phyloP scores from a whole-genome alignment of 2,797 vertebrate genomes.

The Philypnodon macrostomus region DNA sequence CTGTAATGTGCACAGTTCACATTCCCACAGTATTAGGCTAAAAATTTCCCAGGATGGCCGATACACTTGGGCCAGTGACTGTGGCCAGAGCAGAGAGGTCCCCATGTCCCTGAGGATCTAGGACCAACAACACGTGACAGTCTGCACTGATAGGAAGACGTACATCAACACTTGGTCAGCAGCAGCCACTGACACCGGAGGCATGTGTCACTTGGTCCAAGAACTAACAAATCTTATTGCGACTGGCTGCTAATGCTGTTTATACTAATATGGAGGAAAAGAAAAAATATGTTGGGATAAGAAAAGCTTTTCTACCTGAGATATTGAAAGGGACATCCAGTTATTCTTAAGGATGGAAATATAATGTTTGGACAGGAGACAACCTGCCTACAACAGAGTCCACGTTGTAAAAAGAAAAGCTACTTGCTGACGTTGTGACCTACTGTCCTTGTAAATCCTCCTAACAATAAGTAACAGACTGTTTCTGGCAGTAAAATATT shows the following conservation, averaged over 20 bases:
- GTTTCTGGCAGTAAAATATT: too few species aligned
- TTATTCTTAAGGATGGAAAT: slow-evolving; percentile 25
- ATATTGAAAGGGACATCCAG: slow-evolving; percentile 8
- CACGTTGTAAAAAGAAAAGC: too few species aligned
- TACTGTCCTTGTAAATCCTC: slow-evolving; percentile 5
- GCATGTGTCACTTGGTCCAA: slow-evolving; percentile 47
- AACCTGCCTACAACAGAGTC: too few species aligned
- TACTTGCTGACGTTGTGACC: slow-evolving; percentile 2
- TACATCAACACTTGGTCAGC: slow-evolving; percentile 49
- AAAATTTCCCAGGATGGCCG: slow-evolving; percentile 78
- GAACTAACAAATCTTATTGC: slow-evolving; percentile 26
- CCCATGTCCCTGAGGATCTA: slow-evolving; percentile 40
- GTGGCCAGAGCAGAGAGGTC: slow-evolving; percentile 42
- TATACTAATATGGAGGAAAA: slow-evolving; percentile 24
- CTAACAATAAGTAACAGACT: slow-evolving; percentile 18
- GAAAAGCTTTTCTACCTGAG: slow-evolving; percentile 13
- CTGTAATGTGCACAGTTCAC: slow-evolving; percentile 60
- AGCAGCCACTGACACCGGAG: slow-evolving; percentile 33
- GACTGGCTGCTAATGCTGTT: slow-evolving; percentile 23
- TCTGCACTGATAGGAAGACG: slow-evolving; percentile 49
- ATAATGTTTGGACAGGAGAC: slow-evolving; percentile 54
- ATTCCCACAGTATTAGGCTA: slow-evolving; percentile 74
- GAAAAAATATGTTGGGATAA: slow-evolving; percentile 11
- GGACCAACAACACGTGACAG: slow-evolving; percentile 7
- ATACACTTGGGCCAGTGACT: slow-evolving; percentile 69